phyloP scores from a whole-genome alignment of 2,113 vertebrate genomes.

The Atractosteus spatula region DNA sequence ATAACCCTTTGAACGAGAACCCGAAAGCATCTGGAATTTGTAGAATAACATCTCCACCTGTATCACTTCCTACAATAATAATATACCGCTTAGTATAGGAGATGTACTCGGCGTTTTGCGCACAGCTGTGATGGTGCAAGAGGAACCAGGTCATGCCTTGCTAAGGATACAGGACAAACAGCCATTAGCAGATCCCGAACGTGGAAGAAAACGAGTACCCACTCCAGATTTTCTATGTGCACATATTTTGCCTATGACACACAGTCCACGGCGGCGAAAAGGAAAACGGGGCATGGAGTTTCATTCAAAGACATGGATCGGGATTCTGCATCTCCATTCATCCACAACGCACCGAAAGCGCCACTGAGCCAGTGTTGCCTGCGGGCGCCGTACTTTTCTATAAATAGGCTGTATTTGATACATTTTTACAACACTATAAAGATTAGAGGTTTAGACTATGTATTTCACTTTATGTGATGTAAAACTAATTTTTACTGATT shows the following conservation, averaged over 20 bases:
- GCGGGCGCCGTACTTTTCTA: conserved; percentile 3
- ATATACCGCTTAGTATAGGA: too few relatives aligned
- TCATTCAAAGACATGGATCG: conserved; percentile 23
- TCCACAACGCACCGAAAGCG: conserved; percentile 4
- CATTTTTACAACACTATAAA: conserved; percentile 15
- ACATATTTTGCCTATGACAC: conserved; percentile 25
- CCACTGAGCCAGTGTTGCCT: not conserved
- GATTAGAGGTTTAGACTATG: conserved; percentile 4
- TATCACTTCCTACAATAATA: too few relatives aligned
- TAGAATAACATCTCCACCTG: too few relatives aligned
- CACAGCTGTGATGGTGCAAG: too few relatives aligned
- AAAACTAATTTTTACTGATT: conserved; percentile 13
- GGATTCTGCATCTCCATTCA: conserved; percentile 11
- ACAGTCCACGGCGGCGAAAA: not conserved
- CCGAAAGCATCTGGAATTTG: too few relatives aligned
- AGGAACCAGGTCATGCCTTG: too few relatives aligned
- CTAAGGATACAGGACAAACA: too few relatives aligned
- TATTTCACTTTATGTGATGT: conserved; percentile 4
- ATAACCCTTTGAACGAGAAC: too few relatives aligned
- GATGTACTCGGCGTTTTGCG: too few relatives aligned
- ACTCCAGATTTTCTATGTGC: conserved; percentile 16
- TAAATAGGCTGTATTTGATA: conserved; percentile 20
- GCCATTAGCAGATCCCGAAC: too few relatives aligned
- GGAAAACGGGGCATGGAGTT: conserved; percentile 14
- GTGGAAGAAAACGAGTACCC: not conserved